phyloP scores from a whole-genome alignment of 2,113 vertebrate genomes.

The Fulica atra region DNA sequence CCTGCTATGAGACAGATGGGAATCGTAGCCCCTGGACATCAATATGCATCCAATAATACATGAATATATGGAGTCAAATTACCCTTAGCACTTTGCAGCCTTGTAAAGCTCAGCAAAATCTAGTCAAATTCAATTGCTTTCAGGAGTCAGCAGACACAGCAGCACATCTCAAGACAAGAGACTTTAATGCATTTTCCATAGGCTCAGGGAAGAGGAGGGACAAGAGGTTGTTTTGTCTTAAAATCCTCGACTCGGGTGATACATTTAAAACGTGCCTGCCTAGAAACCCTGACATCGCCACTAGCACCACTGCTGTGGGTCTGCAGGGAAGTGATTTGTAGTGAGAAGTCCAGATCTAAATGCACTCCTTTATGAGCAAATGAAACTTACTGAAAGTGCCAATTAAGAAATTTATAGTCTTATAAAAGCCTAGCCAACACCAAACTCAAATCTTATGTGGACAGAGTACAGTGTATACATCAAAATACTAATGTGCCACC shows the following conservation, averaged over 20 bases:
- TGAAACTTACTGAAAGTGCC: not conserved
- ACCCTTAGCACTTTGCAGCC: not conserved
- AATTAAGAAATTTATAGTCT: not conserved
- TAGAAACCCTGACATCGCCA: rapidly evolving
- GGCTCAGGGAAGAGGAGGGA: not conserved
- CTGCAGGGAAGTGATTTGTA: not conserved
- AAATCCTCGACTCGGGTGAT: not conserved
- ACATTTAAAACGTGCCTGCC: not conserved
- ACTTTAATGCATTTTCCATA: conserved; percentile 31
- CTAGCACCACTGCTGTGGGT: not conserved
- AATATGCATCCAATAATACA: not conserved
- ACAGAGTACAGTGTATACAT: not conserved
- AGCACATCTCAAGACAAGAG: not conserved
- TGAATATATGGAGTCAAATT: not conserved
- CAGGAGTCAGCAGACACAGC: not conserved
- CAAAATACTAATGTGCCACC: not conserved
- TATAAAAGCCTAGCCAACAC: not conserved
- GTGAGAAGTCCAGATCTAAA: not conserved
- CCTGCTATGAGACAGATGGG: not conserved
- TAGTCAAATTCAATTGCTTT: not conserved
- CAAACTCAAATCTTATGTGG: not conserved
- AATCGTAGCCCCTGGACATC: not conserved
- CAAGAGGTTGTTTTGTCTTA: conserved; percentile 1
- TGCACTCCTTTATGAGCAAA: not conserved
- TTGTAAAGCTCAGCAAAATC: not conserved